These are phyloP conservation scores for Stigmatopora argus DNA, from an alignment of 2,113 vertebrate species.

Conservation along the genomic window DNA sequence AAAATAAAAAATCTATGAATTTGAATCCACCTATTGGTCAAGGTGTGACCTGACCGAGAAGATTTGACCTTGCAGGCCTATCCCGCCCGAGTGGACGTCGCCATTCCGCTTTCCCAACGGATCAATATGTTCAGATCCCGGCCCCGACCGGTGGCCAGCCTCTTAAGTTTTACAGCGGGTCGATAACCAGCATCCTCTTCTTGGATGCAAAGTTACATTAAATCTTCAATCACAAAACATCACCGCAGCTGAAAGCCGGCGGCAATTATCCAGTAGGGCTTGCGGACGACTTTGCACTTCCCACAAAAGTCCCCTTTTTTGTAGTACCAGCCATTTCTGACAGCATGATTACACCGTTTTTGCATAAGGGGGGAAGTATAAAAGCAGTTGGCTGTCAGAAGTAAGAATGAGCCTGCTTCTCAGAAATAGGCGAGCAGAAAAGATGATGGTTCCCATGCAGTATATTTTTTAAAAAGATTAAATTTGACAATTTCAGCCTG, in stretches of 20 bases:
- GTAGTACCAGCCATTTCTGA: conserved; percentile 38
- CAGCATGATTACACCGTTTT: conserved; percentile 44
- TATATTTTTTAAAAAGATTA: not conserved
- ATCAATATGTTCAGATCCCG: conserved; percentile 58
- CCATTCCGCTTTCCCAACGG: conserved; percentile 30
- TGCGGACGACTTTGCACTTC: conserved; percentile 36
- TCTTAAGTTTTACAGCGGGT: conserved; percentile 43
- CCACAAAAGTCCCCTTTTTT: conserved; percentile 30
- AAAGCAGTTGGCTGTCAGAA: conserved; percentile 28
- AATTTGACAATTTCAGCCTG: too few relatives aligned
- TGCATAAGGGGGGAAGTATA: conserved; percentile 46
- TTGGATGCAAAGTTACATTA: conserved; percentile 54
- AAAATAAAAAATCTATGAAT: conserved; percentile 37
- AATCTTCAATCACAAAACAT: conserved; percentile 58
- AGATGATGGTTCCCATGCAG: conserved; percentile 29
- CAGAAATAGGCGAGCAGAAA: conserved; percentile 39
- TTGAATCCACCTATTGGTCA: conserved; percentile 50
- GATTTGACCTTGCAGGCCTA: conserved; percentile 38
- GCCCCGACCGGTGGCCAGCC: conserved; percentile 20
- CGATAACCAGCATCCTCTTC: conserved; percentile 52
- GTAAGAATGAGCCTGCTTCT: conserved; percentile 44
- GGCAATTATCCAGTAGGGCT: conserved; percentile 45
- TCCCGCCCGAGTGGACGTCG: conserved; percentile 33
- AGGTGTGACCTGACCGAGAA: conserved; percentile 8
- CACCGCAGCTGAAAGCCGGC: conserved; percentile 27